These are phyloP conservation scores for Drosophila takahashii DNA, from an alignment of 1,140 invertebrate species.

Conservation along the genomic window DNA sequence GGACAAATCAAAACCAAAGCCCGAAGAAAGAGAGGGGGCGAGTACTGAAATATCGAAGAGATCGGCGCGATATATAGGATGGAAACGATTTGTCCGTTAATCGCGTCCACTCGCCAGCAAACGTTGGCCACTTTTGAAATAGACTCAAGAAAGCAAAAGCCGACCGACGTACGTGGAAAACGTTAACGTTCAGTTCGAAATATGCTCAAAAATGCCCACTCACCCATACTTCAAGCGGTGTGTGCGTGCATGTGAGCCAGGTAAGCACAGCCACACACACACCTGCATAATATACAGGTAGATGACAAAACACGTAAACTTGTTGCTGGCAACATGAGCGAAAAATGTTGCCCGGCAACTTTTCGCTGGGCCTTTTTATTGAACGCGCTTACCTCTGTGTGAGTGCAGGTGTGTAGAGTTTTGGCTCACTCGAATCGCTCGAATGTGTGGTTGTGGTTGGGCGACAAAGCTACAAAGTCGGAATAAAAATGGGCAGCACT, in stretches of 20 bases:
- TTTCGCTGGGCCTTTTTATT: conserved; percentile 45
- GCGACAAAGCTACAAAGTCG: conserved; percentile 57
- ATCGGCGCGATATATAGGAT: conserved; percentile 17
- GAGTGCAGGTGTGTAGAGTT: conserved; percentile 37
- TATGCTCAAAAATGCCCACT: conserved; percentile 69
- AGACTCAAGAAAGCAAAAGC: conserved; percentile 83
- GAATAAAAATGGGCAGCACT: conserved; percentile 55
- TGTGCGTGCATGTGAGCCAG: conserved; percentile 51
- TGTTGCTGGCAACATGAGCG: conserved; percentile 80
- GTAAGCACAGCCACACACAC: conserved; percentile 15
- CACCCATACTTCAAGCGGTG: conserved; percentile 16
- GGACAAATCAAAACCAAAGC: conserved; percentile 37
- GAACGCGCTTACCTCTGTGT: conserved; percentile 7
- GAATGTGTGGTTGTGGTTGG: conserved; percentile 31
- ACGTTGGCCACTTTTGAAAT: conserved; percentile 82
- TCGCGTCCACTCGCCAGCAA: conserved; percentile 82
- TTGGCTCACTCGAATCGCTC: conserved; percentile 29
- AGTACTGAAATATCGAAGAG: conserved; percentile 23
- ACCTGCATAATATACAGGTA: conserved; percentile 53
- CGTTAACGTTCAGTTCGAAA: conserved; percentile 68
- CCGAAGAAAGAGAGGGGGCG: conserved; percentile 22
- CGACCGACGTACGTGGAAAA: conserved; percentile 72
- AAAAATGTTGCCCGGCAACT: conserved; percentile 81
- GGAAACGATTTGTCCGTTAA: conserved; percentile 72
- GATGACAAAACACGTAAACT: conserved; percentile 65